A percentile compares a stretch with the other conserved stretches of the same genome.
Conservation (phyloP, 2,113 vertebrate species). For the Oryzias javanicus region DNA sequence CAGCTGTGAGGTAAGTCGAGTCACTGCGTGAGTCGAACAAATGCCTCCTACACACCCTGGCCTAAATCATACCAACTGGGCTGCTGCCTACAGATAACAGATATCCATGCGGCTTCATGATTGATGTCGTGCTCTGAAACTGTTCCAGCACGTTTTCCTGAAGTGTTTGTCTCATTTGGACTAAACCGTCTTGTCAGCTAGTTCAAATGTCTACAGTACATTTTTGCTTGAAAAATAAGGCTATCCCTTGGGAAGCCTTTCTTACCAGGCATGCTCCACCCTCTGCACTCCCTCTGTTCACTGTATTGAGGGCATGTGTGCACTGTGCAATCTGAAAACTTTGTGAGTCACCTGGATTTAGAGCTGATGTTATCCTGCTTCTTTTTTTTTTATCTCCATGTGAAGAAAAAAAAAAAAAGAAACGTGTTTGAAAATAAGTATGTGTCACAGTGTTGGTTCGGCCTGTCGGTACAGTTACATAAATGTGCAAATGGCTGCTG, state of each 20-base stretch:
- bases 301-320: conserved; percentile 37
- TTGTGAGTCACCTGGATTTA: conserved; percentile 47
- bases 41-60: conserved; percentile 70
- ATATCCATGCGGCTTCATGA: conserved; percentile 34
- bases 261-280: neutral
- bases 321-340: conserved; percentile 45
- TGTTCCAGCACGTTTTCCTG: neutral
- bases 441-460: conserved; percentile 9
- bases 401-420: conserved; percentile 31
- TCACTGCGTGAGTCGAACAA: conserved; percentile 60
- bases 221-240: too few relatives aligned
- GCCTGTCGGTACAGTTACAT: conserved; percentile 20
- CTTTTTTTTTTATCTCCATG: conserved; percentile 7
- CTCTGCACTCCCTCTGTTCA: conserved; percentile 22
- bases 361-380: conserved; percentile 9
- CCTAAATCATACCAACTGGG: conserved; percentile 60
- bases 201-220: neutral
- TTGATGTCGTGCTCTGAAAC: conserved; percentile 25
- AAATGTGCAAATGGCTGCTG: neutral
- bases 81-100: conserved; percentile 50
- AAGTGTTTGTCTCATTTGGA: conserved; percentile 12
- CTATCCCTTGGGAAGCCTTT: too few relatives aligned
- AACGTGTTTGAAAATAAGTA: conserved; percentile 28
- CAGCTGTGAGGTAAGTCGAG: conserved; percentile 77
- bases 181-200: neutral